Evolutionary conservation across 1,140 invertebrate species (phyloP).

Genomic region (Cotesia chilonis): DNA sequence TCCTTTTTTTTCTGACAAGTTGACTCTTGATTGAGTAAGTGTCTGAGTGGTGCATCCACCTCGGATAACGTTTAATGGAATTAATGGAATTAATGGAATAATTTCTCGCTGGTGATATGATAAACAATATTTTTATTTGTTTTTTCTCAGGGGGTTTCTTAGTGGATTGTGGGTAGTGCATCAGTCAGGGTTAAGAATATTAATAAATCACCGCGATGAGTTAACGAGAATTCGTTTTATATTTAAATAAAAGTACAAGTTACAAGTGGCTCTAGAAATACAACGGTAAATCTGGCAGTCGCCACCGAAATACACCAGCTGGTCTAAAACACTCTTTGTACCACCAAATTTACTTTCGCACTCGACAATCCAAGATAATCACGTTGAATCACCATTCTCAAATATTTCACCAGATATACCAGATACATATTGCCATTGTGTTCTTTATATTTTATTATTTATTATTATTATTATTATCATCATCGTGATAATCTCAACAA

Average conservation of each 20-base stretch:
- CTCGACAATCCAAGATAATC: constrained; percentile 2
- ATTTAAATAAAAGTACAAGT: not conserved
- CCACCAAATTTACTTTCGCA: constrained; percentile 33
- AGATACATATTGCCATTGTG: not conserved
- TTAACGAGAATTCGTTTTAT: too few species aligned
- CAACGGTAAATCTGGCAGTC: constrained; percentile 32
- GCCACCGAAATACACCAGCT: constrained; percentile 23
- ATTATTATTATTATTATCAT: too few species aligned
- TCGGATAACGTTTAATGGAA: not conserved
- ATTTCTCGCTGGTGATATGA: not conserved
- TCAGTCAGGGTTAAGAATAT: not conserved
- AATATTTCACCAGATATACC: not conserved
- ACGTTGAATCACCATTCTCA: constrained; percentile 21
- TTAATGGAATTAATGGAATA: not conserved
- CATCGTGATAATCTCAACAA: too few species aligned
- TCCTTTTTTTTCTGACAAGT: not conserved
- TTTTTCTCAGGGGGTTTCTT: not conserved
- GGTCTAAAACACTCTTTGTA: not conserved
- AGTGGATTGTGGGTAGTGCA: not conserved
- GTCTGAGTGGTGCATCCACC: too few species aligned
- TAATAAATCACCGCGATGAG: too few species aligned
- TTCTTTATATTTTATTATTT: not conserved
- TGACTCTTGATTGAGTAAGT: constrained; percentile 1
- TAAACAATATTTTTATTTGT: not conserved
- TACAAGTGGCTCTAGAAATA: constrained; percentile 39